These are phyloP conservation scores for Dysidea cf. avara DNA, from an alignment of 37 sponge, comb jelly and placozoan species.

Conservation along the genomic window DNA sequence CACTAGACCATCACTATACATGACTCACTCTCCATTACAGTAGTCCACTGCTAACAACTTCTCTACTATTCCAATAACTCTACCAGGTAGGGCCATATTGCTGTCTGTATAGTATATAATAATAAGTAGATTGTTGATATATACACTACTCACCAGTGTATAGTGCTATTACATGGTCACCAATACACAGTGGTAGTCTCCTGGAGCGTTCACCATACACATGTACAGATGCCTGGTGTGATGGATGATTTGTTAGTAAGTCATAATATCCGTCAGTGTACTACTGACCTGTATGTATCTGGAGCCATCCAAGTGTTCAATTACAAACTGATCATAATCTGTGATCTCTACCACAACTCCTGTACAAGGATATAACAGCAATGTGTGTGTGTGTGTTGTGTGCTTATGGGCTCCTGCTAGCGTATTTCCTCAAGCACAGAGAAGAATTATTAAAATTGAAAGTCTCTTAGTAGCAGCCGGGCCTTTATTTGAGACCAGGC, in stretches of 20 bases:
- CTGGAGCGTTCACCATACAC: conserved; percentile 63
- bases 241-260: not conserved
- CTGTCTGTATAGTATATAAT: not conserved
- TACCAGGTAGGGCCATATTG: no score
- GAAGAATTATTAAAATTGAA: no score
- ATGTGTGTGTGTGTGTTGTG: not conserved
- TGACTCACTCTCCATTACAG: no score
- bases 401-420: no score
- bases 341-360: conserved; percentile 40
- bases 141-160: not conserved
- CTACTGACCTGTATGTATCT: not conserved
- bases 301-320: conserved; percentile 30
- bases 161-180: conserved; percentile 66
- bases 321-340: conserved; percentile 2
- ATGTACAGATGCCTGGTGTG: conserved; percentile 13
- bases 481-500: no score
- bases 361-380: conserved; percentile 1
- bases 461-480: no score
- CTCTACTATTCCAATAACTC: no score
- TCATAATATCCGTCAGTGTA: conserved; percentile 8
- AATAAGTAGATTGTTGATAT: not conserved
- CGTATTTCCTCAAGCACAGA: no score
- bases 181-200: conserved; percentile 20
- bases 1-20: no score
- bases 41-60: no score